Evolutionary conservation across 2,888 invertebrate genomes (phyloP), one percentile per base, ranked within the genome.

Genomic region (Meliscaeva auricollis): DNA sequence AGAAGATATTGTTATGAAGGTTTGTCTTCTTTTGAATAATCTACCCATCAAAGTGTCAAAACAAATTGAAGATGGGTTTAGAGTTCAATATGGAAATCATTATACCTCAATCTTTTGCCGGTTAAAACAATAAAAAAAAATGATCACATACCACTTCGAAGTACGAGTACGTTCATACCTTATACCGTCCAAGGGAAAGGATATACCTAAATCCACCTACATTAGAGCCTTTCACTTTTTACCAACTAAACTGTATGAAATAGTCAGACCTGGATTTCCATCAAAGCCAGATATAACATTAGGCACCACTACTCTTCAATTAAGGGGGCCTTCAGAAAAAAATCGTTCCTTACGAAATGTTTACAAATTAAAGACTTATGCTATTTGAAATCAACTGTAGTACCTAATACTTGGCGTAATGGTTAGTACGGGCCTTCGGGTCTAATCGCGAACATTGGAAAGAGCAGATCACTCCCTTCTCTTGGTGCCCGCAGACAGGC

Each of bases 151-250:
- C 20, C 30, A 38, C 26, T 52, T 7, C 7, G 0, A 0, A 26
- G n/a, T n/a, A 26, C n/a, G n/a, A 9, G n/a, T 6, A 6, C 13
- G 11, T 17, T 5, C 6, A 35, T 68, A 26, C 46, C 68, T 44
- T 41, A 3, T 13, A 13, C 7, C 7, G 35, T 54, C 38, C 77
- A 76, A 73, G 74, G 73, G 73, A 75, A 83, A 74, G 73, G 74
- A 58, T 32, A n/a, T n/a, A n/a, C n/a, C n/a, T n/a, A 60, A 70
- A 70, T 75, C 74, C 78, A 83, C 83, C 83, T 75, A 46, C 74
- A 69, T 48, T 50, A 35, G 44, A 13, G 64, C 83, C 83, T 83
- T 83, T 83, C 83, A 79, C 83, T 83, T 83, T 54, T 83, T 75
- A 38, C 62, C 66, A 72, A 38, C 22, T 26, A 15, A 56, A 64